Evolutionary conservation across 2,113 vertebrate species (phyloP).

Genomic region (Cyrtonyx montezumae): DNA sequence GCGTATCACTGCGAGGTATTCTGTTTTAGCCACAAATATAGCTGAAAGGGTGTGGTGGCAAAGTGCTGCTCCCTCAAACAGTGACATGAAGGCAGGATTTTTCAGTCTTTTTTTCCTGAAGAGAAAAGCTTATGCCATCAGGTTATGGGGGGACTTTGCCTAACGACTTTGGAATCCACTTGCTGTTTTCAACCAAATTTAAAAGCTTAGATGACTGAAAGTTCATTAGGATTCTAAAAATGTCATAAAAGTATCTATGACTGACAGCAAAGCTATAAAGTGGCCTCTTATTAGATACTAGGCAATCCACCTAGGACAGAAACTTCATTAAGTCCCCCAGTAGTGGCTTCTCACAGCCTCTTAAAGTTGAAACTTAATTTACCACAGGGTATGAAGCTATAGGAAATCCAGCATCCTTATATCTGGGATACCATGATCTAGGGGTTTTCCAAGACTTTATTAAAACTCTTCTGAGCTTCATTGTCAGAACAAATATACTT

Average conservation of each 20-base stretch:
- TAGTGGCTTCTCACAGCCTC: neutral
- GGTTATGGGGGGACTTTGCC: neutral
- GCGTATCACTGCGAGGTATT: accelerated
- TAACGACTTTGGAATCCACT: neutral
- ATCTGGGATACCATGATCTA: neutral
- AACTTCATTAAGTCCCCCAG: neutral
- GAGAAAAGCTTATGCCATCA: neutral
- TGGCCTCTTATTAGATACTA: neutral
- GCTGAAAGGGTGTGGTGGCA: neutral
- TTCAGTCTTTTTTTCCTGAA: neutral
- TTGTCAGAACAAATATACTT: neutral
- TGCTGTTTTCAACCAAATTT: neutral
- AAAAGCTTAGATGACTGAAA: neutral
- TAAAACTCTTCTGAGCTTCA: neutral
- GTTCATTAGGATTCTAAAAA: neutral
- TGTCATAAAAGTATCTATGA: neutral
- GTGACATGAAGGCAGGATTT: too few species aligned
- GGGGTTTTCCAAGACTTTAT: neutral
- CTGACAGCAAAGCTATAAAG: neutral
- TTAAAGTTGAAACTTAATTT: neutral
- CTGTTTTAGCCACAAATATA: neutral
- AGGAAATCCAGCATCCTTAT: neutral
- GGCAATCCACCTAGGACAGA: neutral
- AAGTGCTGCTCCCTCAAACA: neutral
- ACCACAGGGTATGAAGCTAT: neutral